Evolutionary conservation across 2,113 vertebrate genomes (phyloP).

Genomic region (Pelodiscus sinensis): DNA sequence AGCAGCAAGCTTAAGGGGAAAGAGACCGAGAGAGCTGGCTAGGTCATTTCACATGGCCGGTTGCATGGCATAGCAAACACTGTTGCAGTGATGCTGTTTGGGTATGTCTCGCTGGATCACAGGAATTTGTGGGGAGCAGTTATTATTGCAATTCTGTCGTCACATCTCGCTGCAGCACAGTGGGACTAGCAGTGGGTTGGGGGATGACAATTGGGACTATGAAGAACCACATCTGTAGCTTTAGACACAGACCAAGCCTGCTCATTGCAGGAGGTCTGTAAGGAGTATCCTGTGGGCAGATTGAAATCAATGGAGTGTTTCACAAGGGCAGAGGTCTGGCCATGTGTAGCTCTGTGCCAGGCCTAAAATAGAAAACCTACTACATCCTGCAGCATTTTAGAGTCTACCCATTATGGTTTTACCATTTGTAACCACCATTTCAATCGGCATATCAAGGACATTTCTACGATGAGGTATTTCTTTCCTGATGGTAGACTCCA

Average conservation of each 20-base stretch:
- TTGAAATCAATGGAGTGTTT: background rate
- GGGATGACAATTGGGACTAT: background rate
- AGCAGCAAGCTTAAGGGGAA: background rate
- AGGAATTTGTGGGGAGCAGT: background rate
- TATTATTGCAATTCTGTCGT: background rate
- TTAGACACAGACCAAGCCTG: background rate
- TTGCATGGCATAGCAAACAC: background rate
- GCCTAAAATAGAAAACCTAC: background rate
- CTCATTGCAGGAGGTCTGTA: background rate
- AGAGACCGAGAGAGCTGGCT: accelerated
- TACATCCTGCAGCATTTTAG: background rate
- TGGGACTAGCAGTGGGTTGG: background rate
- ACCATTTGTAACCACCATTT: background rate
- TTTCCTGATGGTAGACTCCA: constrained; percentile 51
- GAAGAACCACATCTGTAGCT: background rate
- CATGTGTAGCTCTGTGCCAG: background rate
- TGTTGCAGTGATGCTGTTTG: accelerated
- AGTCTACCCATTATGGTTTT: background rate
- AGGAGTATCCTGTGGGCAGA: accelerated
- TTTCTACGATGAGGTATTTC: constrained; percentile 23
- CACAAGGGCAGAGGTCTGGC: background rate
- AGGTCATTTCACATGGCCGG: background rate
- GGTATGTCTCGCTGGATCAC: background rate
- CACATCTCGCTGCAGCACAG: background rate
- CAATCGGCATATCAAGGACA: background rate